A percentile compares a stretch with the other conserved stretches of the same genome.
Evolutionary conservation across 2,888 invertebrate genomes (phyloP).

Genomic region (Plagodis pulveraria): DNA sequence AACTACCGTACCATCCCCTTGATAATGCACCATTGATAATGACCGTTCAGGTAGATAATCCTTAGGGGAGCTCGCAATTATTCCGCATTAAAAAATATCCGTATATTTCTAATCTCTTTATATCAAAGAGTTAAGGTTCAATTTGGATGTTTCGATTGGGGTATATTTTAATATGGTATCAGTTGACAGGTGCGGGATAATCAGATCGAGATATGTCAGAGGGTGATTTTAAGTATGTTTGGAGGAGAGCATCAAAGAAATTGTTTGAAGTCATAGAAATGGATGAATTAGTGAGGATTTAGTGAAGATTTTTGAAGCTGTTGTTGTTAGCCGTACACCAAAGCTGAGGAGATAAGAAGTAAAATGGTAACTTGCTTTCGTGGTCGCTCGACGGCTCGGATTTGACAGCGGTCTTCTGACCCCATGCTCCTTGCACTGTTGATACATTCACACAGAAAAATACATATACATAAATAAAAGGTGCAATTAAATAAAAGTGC

Average conservation of each 20-base stretch:
- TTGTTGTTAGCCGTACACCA: slow-evolving; percentile 11
- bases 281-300: slow-evolving; percentile 19
- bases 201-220: slow-evolving; percentile 62
- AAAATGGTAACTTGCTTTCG: slow-evolving; percentile 72
- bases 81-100: slow-evolving; percentile 62
- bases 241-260: slow-evolving; percentile 54
- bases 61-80: slow-evolving; percentile 69
- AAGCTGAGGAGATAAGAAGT: slow-evolving; percentile 37
- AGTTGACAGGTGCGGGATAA: slow-evolving; percentile 75
- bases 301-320: slow-evolving; percentile 12
- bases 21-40: slow-evolving; percentile 55
- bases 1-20: slow-evolving; percentile 45
- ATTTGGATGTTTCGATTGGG: slow-evolving; percentile 33
- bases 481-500: slow-evolving; percentile 14
- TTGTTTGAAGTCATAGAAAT: slow-evolving; percentile 39
- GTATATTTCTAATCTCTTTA: neutral
- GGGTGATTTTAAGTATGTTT: slow-evolving; percentile 54
- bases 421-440: slow-evolving; percentile 65
- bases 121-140: slow-evolving; percentile 31
- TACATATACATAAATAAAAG: slow-evolving; percentile 37
- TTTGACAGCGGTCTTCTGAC: slow-evolving; percentile 49
- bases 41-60: slow-evolving; percentile 79
- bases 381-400: slow-evolving; percentile 63
- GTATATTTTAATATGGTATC: slow-evolving; percentile 60
- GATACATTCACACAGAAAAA: slow-evolving; percentile 31